Conservation (phyloP, 2,797 vertebrate species). For the Myioborus miniatus region DNA sequence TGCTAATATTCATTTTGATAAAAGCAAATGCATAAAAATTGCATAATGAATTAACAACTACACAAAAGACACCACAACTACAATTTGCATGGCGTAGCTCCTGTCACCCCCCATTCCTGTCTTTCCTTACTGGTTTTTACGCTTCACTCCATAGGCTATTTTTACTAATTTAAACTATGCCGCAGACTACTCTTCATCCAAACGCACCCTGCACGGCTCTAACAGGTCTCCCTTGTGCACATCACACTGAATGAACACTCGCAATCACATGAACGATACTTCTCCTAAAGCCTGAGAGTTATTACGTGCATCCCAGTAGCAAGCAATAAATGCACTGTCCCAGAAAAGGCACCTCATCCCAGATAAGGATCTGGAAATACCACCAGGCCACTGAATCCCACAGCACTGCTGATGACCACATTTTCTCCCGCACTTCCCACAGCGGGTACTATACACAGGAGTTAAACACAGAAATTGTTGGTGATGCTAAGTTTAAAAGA, state of each 20-base stretch:
- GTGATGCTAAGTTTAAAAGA: not conserved
- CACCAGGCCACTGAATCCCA: not conserved
- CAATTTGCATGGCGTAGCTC: not conserved
- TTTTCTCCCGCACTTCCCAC: not conserved
- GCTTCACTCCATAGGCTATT: not conserved
- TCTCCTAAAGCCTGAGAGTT: not conserved
- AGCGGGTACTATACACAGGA: not conserved
- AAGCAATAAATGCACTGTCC: not conserved
- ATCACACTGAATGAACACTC: rapidly evolving
- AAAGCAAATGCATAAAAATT: not conserved
- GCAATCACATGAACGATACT: rapidly evolving
- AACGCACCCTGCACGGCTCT: rapidly evolving
- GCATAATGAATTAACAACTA: not conserved
- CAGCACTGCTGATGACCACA: rapidly evolving
- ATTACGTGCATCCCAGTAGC: not conserved
- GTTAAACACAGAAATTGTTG: not conserved
- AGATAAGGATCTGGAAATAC: not conserved
- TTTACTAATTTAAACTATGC: not conserved
- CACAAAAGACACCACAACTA: not conserved
- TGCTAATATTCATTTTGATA: not conserved
- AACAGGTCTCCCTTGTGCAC: not conserved
- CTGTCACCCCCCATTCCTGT: not conserved
- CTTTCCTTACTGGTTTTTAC: not conserved
- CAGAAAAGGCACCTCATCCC: not conserved
- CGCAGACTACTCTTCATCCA: not conserved